phyloP scores from a whole-genome alignment of 2,797 vertebrate species.

The Sebastes alutus region DNA sequence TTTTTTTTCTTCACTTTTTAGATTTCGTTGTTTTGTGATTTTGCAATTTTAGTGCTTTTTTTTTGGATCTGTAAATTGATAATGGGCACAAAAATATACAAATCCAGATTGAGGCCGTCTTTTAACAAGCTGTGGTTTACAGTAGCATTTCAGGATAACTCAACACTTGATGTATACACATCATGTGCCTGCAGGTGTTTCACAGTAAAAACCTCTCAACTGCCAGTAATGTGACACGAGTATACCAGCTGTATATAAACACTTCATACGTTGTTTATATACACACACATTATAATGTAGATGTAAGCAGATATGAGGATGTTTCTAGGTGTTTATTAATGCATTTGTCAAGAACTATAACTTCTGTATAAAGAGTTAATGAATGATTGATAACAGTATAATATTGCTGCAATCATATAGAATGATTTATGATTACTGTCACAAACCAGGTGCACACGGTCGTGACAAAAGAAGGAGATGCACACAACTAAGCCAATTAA shows the following conservation, averaged over 20 bases:
- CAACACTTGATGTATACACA: not conserved
- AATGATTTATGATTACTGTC: not conserved
- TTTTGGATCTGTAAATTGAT: not conserved
- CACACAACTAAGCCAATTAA: no score
- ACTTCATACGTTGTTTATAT: not conserved
- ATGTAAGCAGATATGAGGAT: not conserved
- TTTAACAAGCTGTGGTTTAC: not conserved
- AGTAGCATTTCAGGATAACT: conserved; percentile 2
- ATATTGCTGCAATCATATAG: not conserved
- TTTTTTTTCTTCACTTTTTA: not conserved
- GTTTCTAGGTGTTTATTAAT: not conserved
- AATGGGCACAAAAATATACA: not conserved
- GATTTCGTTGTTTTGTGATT: not conserved
- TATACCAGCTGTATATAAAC: not conserved
- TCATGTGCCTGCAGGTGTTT: conserved; percentile 7
- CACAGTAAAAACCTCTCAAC: not conserved
- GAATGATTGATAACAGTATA: not conserved
- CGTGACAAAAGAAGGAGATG: no score
- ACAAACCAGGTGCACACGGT: no score
- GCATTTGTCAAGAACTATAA: not conserved
- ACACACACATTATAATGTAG: not conserved
- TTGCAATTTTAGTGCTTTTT: not conserved
- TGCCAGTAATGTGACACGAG: not conserved
- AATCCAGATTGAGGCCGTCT: not conserved
- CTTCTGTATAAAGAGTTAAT: not conserved